Percentiles rank a stretch among this genome's conserved stretches.
These are phyloP conservation scores for Megalurothrips usitatus DNA, from an alignment of 2,888 invertebrate genomes.

Conservation along the genomic window DNA sequence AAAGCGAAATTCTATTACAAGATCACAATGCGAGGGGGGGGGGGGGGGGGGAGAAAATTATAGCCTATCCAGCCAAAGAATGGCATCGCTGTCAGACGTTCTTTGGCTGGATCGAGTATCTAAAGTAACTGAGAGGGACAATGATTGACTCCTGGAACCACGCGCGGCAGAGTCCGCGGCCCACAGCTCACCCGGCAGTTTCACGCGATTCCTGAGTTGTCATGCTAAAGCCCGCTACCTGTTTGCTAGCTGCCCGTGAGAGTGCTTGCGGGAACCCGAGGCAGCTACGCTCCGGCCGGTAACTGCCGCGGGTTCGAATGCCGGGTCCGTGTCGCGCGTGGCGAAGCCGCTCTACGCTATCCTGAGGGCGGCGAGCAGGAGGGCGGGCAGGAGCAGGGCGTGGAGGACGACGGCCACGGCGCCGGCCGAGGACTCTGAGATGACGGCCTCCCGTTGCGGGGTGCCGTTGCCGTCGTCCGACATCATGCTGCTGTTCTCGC, in stretches of 20 bases:
- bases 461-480: slow-evolving; percentile 43
- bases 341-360: background rate
- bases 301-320: background rate
- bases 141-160: too few species aligned
- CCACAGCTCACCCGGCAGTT: too few species aligned
- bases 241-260: too few species aligned
- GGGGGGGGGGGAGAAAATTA: too few species aligned
- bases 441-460: slow-evolving; percentile 46
- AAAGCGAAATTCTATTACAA: slow-evolving; percentile 28
- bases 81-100: too few species aligned
- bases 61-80: too few species aligned
- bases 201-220: too few species aligned
- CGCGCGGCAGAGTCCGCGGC: background rate
- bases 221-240: too few species aligned
- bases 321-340: background rate
- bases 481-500: slow-evolving; percentile 47
- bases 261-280: too few species aligned
- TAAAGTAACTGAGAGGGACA: too few species aligned
- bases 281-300: background rate
- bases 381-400: background rate
- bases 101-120: too few species aligned
- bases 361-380: slow-evolving; percentile 7
- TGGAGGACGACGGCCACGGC: background rate
- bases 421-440: slow-evolving; percentile 32
- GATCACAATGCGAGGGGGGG: background rate